phyloP scores from a whole-genome alignment of 2,797 vertebrate genomes.

The Acrocephalus scirpaceus region DNA sequence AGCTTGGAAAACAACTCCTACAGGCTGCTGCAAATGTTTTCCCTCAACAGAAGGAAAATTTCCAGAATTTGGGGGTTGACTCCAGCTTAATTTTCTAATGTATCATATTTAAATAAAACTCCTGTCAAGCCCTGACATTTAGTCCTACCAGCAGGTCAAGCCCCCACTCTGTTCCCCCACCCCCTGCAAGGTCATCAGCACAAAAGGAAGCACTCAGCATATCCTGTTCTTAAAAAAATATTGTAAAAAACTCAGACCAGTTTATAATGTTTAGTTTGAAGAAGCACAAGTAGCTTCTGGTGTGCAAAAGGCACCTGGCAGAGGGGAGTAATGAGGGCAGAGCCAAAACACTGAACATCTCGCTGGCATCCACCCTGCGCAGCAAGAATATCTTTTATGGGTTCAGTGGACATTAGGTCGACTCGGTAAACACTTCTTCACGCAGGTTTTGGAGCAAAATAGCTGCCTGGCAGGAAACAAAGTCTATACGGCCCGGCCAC shows the following conservation, averaged over 20 bases:
- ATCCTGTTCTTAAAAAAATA: slow-evolving; percentile 26
- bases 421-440: neutral
- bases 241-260: neutral
- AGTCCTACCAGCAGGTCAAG: neutral
- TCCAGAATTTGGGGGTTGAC: neutral
- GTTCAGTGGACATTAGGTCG: neutral
- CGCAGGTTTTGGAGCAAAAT: neutral
- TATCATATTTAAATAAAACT: neutral
- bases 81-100: neutral
- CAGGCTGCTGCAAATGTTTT: neutral
- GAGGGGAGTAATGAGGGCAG: neutral
- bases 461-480: neutral
- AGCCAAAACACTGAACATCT: neutral
- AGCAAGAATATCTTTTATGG: neutral
- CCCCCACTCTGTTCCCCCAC: neutral
- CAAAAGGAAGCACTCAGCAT: slow-evolving; percentile 10
- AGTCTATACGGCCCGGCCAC: rapidly evolving
- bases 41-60: neutral
- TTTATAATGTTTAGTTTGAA: neutral
- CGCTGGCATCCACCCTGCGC: neutral
- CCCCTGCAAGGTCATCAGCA: neutral
- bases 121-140: neutral
- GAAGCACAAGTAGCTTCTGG: neutral
- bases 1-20: neutral
- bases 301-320: neutral